phyloP scores from a whole-genome alignment of 2,113 vertebrate species.

The Holacanthus passer region DNA sequence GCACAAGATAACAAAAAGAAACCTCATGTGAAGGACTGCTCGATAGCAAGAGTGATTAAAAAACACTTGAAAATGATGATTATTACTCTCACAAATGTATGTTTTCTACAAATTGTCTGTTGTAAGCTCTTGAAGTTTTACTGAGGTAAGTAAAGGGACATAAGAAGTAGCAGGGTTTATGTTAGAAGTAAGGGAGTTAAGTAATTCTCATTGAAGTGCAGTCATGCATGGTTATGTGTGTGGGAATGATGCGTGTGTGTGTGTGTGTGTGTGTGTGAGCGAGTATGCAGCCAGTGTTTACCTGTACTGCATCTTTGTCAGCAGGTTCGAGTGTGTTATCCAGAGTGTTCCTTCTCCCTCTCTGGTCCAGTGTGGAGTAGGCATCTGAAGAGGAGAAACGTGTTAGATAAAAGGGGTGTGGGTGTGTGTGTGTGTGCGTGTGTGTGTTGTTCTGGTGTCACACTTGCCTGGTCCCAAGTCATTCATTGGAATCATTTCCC shows the following conservation, averaged over 20 bases:
- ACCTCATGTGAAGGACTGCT: neutral
- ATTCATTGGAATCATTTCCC: conserved; percentile 96
- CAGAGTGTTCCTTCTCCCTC: conserved; percentile 91
- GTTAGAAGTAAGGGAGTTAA: neutral
- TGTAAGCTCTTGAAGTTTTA: neutral
- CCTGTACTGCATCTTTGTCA: conserved; percentile 89
- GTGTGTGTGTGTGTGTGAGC: neutral
- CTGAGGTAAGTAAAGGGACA: neutral
- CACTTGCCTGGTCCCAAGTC: conserved; percentile 92
- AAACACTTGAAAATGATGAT: neutral
- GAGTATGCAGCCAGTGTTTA: conserved; percentile 42
- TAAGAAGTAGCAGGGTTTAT: neutral
- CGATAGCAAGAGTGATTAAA: neutral
- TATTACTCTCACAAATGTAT: neutral
- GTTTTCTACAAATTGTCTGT: neutral
- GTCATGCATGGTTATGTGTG: conserved; percentile 35
- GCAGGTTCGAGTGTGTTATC: conserved; percentile 90
- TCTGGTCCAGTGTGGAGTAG: conserved; percentile 92
- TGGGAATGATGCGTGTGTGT: neutral
- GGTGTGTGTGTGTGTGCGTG: conserved; percentile 15
- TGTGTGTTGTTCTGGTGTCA: neutral
- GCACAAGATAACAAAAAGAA: neutral
- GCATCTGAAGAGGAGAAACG: conserved; percentile 78
- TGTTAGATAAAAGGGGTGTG: neutral
- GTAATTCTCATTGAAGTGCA: neutral